phyloP scores from a whole-genome alignment of 2,888 invertebrate species.

The Pinctada fucata region DNA sequence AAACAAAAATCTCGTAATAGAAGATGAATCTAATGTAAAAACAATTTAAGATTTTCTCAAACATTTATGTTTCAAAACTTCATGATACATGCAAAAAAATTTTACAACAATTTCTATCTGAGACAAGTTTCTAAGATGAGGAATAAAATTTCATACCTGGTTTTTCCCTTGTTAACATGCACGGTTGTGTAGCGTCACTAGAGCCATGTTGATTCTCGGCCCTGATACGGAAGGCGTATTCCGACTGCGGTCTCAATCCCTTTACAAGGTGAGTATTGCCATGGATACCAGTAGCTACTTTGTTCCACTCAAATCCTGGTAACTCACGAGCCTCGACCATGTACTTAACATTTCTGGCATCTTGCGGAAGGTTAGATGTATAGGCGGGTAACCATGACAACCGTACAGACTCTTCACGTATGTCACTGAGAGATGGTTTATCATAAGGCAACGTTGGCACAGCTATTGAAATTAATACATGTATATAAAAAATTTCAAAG shows the following conservation, averaged over 20 bases:
- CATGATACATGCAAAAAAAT: no score
- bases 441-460: constrained; percentile 64
- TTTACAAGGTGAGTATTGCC: constrained; percentile 58
- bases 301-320: constrained; percentile 89
- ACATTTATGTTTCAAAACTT: no score
- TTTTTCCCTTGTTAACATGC: constrained; percentile 56
- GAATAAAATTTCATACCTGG: constrained; percentile 42
- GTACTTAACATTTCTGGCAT: constrained; percentile 65
- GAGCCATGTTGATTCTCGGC: constrained; percentile 98
- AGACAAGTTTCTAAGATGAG: neutral
- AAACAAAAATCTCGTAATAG: neutral
- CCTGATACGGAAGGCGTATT: constrained; percentile 95
- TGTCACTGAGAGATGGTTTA: constrained; percentile 61
- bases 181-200: constrained; percentile 92
- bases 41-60: neutral
- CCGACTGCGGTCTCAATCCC: constrained; percentile 82
- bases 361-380: constrained; percentile 58
- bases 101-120: no score
- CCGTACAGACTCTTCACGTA: constrained; percentile 58
- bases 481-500: neutral
- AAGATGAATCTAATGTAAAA: neutral
- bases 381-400: constrained; percentile 69
- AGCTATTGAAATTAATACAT: constrained; percentile 13
- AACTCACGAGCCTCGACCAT: constrained; percentile 81
- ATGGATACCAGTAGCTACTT: constrained; percentile 74